These are phyloP conservation scores for Cyprinodon diabolis DNA, from an alignment of 2,797 vertebrate species.

Conservation along the genomic window DNA sequence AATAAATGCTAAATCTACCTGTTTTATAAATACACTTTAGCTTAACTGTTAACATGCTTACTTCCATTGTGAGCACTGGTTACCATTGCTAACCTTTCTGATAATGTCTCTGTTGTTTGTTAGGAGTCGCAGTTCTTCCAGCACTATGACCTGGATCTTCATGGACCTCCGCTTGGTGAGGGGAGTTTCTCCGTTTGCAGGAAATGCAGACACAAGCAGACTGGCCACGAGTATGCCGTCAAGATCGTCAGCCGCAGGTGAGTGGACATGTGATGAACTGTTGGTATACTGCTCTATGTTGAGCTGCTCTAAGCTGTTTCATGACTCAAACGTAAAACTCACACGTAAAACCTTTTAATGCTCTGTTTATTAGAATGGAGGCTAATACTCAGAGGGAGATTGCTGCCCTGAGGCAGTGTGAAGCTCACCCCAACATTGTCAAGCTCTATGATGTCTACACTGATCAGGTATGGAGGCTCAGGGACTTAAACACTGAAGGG, in stretches of 20 bases:
- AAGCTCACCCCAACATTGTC: slow-evolving; percentile 90
- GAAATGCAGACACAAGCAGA: slow-evolving; percentile 88
- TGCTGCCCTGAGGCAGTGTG: slow-evolving; percentile 88
- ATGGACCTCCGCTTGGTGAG: slow-evolving; percentile 86
- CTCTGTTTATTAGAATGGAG: slow-evolving; percentile 83
- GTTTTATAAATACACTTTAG: not conserved
- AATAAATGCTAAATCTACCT: not conserved
- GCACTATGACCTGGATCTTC: slow-evolving; percentile 89
- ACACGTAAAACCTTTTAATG: slow-evolving; percentile 4
- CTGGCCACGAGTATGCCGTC: slow-evolving; percentile 87
- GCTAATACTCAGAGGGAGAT: slow-evolving; percentile 89
- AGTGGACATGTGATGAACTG: slow-evolving; percentile 15
- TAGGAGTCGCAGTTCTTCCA: slow-evolving; percentile 94
- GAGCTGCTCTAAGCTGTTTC: not conserved
- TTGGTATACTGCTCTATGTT: not conserved
- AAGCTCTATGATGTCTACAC: slow-evolving; percentile 88
- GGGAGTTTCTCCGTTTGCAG: slow-evolving; percentile 94
- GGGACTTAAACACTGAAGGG: not conserved
- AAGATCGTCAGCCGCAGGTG: slow-evolving; percentile 94
- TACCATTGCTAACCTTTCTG: not conserved
- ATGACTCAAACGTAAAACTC: not conserved
- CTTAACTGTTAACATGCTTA: not conserved
- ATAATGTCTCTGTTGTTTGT: slow-evolving; percentile 1
- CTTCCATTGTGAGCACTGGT: not conserved
- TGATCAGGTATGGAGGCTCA: slow-evolving; percentile 83